Percentiles rank a stretch among this genome's conserved stretches.
phyloP scores from a whole-genome alignment of 1,140 invertebrate genomes.

The Zaprionus ghesquierei region DNA sequence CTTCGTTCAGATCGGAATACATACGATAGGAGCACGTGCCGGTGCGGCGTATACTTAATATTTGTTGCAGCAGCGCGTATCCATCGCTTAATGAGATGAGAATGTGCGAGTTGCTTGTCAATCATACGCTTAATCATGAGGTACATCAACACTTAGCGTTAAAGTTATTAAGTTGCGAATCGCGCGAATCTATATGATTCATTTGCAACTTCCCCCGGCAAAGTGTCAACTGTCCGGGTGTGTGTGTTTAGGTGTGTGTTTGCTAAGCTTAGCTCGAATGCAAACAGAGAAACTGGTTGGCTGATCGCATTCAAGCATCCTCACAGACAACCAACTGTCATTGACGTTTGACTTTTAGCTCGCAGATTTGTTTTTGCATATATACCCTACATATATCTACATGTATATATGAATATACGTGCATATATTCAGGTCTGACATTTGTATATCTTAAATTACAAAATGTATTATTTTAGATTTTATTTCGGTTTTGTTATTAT shows the following conservation, averaged over 20 bases:
- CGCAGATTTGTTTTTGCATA: constrained; percentile 3
- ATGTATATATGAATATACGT: neutral
- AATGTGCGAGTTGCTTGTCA: constrained; percentile 79
- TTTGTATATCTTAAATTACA: constrained; percentile 10
- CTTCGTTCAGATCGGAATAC: constrained; percentile 18
- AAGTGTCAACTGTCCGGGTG: neutral
- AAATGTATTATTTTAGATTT: neutral
- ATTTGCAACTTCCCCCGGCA: neutral
- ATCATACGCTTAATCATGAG: constrained; percentile 72
- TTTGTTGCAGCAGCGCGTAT: constrained; percentile 21
- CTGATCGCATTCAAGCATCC: neutral
- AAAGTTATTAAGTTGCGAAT: neutral
- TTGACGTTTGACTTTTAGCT: constrained; percentile 57
- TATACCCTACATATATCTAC: neutral
- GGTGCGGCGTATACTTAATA: constrained; percentile 38
- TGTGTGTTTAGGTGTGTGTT: neutral
- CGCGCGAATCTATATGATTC: constrained; percentile 7
- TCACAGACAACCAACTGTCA: constrained; percentile 39
- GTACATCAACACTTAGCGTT: constrained; percentile 43
- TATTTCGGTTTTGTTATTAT: neutral
- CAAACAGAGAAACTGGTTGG: constrained; percentile 32
- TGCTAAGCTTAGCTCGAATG: neutral
- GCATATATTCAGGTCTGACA: neutral
- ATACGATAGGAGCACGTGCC: constrained; percentile 56
- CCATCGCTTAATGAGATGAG: constrained; percentile 30